Percentiles rank a stretch among this genome's conserved stretches.
Conservation (phyloP, 37 sponge, comb jelly and placozoan species). For the Spongilla lacustris region DNA sequence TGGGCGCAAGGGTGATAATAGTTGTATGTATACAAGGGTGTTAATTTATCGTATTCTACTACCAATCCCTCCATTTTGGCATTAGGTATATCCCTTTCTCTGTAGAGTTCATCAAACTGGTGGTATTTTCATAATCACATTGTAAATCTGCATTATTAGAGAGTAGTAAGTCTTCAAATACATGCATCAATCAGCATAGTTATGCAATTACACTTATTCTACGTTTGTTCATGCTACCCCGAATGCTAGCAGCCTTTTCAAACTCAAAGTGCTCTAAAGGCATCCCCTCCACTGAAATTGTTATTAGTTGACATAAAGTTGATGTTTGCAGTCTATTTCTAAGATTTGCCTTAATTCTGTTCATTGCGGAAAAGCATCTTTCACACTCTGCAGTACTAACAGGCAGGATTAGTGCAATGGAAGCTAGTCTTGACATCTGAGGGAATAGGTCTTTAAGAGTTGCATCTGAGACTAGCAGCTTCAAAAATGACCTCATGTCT, state of each 20-base stretch:
- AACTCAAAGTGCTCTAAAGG: constrained; percentile 17
- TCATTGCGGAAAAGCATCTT: constrained; percentile 38
- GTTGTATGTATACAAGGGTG: too few species aligned
- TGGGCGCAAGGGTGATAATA: too few species aligned
- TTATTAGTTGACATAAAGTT: too few species aligned
- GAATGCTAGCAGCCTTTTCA: constrained; percentile 35
- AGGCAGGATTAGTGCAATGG: constrained; percentile 22
- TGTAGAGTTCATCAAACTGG: too few species aligned
- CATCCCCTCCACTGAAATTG: constrained; percentile 17
- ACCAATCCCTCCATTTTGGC: too few species aligned
- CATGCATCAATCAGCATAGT: too few species aligned
- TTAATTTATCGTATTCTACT: too few species aligned
- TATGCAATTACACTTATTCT: background rate
- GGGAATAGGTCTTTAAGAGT: constrained; percentile 29
- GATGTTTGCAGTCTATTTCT: constrained; percentile 29
- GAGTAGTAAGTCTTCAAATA: too few species aligned
- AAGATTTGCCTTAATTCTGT: constrained; percentile 24
- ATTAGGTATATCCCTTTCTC: too few species aligned
- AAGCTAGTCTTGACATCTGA: constrained; percentile 9
- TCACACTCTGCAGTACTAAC: constrained; percentile 54
- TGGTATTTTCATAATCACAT: too few species aligned
- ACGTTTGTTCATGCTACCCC: constrained; percentile 33
- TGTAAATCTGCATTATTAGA: too few species aligned
- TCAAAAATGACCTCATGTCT: constrained; percentile 18
- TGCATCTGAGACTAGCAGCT: constrained; percentile 1